A percentile compares a stretch with the other conserved stretches of the same genome.
Conservation (phyloP, 2,888 invertebrate species). For the Carterocephalus palaemon region DNA sequence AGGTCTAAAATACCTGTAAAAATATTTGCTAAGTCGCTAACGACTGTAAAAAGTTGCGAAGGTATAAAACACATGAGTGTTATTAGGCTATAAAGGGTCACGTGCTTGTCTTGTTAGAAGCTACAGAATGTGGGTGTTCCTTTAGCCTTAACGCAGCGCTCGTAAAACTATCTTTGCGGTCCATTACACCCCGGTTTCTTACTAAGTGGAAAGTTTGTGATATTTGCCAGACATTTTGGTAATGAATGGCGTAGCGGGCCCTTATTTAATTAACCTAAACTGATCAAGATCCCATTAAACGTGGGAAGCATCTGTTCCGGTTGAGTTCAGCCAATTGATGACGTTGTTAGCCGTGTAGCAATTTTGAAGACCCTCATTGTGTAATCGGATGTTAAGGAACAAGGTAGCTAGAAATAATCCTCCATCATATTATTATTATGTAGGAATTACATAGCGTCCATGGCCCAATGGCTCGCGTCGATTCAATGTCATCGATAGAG, state of each 20-base stretch:
- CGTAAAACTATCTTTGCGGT: conserved; percentile 33
- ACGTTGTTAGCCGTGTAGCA: background rate
- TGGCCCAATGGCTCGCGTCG: too few species aligned
- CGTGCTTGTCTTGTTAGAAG: conserved; percentile 35
- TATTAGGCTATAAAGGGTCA: conserved; percentile 34
- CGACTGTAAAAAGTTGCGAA: conserved; percentile 26
- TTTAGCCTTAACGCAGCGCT: conserved; percentile 36
- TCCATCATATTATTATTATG: too few species aligned
- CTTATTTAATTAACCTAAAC: conserved; percentile 8
- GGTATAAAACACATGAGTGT: conserved; percentile 21
- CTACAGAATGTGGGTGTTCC: conserved; percentile 30
- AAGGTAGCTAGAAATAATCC: too few species aligned
- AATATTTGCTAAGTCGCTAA: conserved; percentile 3
- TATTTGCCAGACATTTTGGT: conserved; percentile 28
- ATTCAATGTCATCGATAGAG: too few species aligned
- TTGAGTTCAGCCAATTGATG: background rate
- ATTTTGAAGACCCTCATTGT: too few species aligned
- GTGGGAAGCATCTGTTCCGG: background rate
- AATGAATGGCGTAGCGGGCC: conserved; percentile 24
- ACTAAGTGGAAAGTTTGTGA: conserved; percentile 34
- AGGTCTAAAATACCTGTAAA: background rate
- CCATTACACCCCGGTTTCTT: conserved; percentile 35
- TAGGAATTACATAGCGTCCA: too few species aligned
- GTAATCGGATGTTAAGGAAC: too few species aligned
- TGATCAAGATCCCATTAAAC: conserved; percentile 10